phyloP scores from a whole-genome alignment of 2,888 invertebrate genomes.

The Amaurobius ferox region DNA sequence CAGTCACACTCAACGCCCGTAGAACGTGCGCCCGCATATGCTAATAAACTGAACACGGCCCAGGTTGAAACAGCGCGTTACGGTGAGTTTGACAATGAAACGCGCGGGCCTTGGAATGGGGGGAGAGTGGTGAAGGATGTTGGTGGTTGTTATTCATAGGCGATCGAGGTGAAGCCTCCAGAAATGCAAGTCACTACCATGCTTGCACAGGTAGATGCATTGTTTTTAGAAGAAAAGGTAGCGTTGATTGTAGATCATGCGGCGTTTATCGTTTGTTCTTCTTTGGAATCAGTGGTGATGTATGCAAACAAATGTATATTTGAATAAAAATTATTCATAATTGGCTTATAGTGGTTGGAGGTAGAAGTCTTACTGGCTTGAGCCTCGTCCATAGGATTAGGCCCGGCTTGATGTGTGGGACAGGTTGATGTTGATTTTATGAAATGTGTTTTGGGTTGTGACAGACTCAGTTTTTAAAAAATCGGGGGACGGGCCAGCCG shows the following conservation, averaged over 20 bases:
- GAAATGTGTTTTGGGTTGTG: too few relatives aligned
- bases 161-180: constrained; percentile 6
- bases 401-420: too few relatives aligned
- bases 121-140: not conserved
- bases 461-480: too few relatives aligned
- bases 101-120: not conserved
- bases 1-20: not conserved
- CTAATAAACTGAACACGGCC: not conserved
- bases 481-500: too few relatives aligned
- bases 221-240: not conserved
- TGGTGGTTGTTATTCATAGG: not conserved
- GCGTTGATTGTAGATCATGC: not conserved
- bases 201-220: not conserved
- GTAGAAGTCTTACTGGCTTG: too few relatives aligned
- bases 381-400: too few relatives aligned
- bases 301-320: too few relatives aligned
- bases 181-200: not conserved
- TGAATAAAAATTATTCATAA: too few relatives aligned
- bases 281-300: too few relatives aligned
- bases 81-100: not conserved
- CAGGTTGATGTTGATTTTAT: too few relatives aligned
- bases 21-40: not conserved
- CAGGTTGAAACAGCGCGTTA: not conserved
- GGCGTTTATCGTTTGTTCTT: too few relatives aligned
- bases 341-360: too few relatives aligned